Percentiles rank a stretch among this genome's conserved stretches.
Conservation (phyloP, 2,113 vertebrate species). For the Burhinus bistriatus region DNA sequence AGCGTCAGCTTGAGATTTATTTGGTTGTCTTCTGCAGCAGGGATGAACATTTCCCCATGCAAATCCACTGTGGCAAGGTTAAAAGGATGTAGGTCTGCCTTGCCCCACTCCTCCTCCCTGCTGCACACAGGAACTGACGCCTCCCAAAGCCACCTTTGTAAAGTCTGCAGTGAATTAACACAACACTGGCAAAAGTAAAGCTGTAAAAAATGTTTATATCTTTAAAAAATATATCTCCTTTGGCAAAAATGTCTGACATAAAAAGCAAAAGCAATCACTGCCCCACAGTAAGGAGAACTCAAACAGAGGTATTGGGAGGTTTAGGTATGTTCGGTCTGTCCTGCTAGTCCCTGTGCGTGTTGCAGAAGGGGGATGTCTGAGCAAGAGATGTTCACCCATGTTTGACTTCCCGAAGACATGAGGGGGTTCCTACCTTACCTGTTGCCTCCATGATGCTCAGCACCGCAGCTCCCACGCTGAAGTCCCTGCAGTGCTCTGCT, state of each 20-base stretch:
- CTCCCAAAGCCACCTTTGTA: background rate
- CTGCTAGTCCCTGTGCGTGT: background rate
- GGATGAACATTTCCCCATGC: background rate
- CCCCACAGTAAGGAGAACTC: background rate
- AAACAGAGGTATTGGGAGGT: background rate
- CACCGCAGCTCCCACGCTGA: rapidly evolving
- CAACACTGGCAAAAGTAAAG: background rate
- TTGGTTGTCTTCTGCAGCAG: background rate
- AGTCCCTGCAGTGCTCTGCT: background rate
- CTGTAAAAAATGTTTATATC: background rate
- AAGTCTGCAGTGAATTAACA: background rate
- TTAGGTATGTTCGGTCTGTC: background rate
- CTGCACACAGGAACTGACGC: background rate
- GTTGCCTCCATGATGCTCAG: background rate
- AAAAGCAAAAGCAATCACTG: background rate
- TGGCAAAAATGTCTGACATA: background rate
- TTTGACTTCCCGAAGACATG: background rate
- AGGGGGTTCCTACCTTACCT: background rate
- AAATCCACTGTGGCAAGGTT: background rate
- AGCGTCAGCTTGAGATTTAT: background rate
- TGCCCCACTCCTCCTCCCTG: background rate
- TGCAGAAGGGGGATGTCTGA: background rate
- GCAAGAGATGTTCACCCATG: background rate
- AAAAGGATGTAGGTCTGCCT: background rate
- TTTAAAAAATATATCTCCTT: background rate